Percentiles rank a stretch among this genome's conserved stretches.
Evolutionary conservation across 2,888 invertebrate species (phyloP).

Genomic region (Trissolcus japonicus): DNA sequence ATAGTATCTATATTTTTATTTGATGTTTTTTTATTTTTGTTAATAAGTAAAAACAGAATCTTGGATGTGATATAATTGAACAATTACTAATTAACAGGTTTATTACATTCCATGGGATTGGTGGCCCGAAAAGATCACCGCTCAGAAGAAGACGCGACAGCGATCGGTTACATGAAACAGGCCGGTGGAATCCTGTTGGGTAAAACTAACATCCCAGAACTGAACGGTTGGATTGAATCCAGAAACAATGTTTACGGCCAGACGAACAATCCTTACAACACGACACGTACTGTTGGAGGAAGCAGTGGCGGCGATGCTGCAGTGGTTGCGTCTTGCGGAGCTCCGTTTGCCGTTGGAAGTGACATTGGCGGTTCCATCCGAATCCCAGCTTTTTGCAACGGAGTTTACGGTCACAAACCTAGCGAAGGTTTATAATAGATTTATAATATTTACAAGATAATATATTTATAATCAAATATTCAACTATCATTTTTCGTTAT

Average conservation of each 20-base stretch:
- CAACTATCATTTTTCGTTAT: conserved; percentile 4
- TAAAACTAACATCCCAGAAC: conserved; percentile 94
- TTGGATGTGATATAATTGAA: not conserved
- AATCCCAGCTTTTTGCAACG: conserved; percentile 93
- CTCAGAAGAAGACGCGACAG: conserved; percentile 86
- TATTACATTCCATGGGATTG: conserved; percentile 84
- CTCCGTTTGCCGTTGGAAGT: conserved; percentile 90
- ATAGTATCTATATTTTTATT: no score
- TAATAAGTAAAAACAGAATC: no score
- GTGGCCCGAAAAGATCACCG: conserved; percentile 79
- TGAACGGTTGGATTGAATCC: conserved; percentile 95
- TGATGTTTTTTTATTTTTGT: no score
- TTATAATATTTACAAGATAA: no score
- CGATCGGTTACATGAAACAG: conserved; percentile 83
- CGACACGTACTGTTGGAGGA: conserved; percentile 90
- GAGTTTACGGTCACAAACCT: conserved; percentile 91
- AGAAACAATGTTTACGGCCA: conserved; percentile 92
- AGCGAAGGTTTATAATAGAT: conserved; percentile 79
- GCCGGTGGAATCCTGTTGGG: conserved; percentile 93
- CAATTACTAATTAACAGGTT: conserved; percentile 57
- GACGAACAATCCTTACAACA: conserved; percentile 94
- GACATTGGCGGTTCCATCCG: conserved; percentile 98
- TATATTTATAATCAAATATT: conserved; percentile 68
- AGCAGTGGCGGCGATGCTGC: conserved; percentile 93
- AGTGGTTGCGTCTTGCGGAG: conserved; percentile 86